These are phyloP conservation scores for Poeciliopsis occidentalis DNA, from an alignment of 2,113 vertebrate genomes.

Conservation along the genomic window DNA sequence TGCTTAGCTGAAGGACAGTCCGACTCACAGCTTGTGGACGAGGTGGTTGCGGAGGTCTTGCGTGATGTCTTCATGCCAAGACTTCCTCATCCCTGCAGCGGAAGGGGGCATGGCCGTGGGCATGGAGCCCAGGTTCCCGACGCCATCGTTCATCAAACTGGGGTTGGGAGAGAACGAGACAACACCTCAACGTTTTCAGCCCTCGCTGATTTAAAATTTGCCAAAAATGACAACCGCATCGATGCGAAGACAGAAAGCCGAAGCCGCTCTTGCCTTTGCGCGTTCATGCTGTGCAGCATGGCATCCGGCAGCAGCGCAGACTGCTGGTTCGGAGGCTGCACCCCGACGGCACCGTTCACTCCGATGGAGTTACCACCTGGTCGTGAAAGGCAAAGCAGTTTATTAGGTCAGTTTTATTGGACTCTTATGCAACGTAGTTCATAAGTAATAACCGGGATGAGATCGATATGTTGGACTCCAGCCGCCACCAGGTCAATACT, in stretches of 20 bases:
- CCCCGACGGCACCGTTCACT: slow-evolving; percentile 92
- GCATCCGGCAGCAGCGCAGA: slow-evolving; percentile 85
- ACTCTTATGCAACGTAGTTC: too few relatives aligned
- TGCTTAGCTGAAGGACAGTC: neutral
- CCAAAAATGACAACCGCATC: neutral
- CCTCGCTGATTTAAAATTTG: neutral
- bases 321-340: slow-evolving; percentile 82
- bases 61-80: slow-evolving; percentile 95
- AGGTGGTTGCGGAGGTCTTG: slow-evolving; percentile 96
- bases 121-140: slow-evolving; percentile 86
- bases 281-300: slow-evolving; percentile 90
- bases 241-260: neutral
- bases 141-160: slow-evolving; percentile 91
- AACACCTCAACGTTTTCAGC: slow-evolving; percentile 6
- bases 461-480: neutral
- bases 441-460: too few relatives aligned
- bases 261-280: slow-evolving; percentile 84
- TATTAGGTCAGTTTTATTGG: neutral
- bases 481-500: neutral
- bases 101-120: slow-evolving; percentile 89
- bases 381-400: slow-evolving; percentile 15
- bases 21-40: slow-evolving; percentile 94
- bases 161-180: slow-evolving; percentile 31
- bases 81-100: slow-evolving; percentile 90
- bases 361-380: slow-evolving; percentile 91